Evolutionary conservation across 2,888 invertebrate genomes (phyloP).

Genomic region (Stegophylla sp.): DNA sequence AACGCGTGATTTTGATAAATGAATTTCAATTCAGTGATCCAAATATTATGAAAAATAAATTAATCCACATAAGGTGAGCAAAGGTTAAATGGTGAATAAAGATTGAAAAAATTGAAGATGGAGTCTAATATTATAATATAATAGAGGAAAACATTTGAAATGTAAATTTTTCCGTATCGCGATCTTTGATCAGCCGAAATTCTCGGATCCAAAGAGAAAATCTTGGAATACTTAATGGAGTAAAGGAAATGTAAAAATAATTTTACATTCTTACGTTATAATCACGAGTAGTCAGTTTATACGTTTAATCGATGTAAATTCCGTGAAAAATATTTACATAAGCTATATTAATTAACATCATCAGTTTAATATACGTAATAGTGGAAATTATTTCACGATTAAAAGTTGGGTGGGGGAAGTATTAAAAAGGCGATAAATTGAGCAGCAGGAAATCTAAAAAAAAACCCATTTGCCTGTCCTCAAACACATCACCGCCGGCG

Average conservation of each 20-base stretch:
- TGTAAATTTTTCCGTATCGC: constrained; percentile 16
- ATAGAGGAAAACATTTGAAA: background rate
- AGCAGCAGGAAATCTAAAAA: too few species aligned
- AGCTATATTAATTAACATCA: background rate
- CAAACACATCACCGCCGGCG: too few species aligned
- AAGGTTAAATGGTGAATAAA: background rate
- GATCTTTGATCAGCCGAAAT: constrained; percentile 10
- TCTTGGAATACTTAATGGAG: background rate
- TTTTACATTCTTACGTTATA: background rate
- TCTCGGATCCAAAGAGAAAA: background rate
- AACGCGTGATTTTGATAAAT: background rate
- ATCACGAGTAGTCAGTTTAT: background rate
- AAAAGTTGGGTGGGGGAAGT: too few species aligned
- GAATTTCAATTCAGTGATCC: background rate
- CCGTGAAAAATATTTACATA: constrained; percentile 14
- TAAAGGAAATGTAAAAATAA: background rate
- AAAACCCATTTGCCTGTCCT: too few species aligned
- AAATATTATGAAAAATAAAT: background rate
- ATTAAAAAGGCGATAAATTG: too few species aligned
- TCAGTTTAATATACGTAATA: background rate
- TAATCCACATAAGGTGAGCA: background rate
- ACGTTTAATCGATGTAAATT: background rate
- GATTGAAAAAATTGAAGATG: background rate
- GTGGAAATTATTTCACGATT: too few species aligned
- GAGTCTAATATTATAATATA: too few species aligned